Conservation (phyloP, 2,888 invertebrate genomes). For the Elgonia sp. region DNA sequence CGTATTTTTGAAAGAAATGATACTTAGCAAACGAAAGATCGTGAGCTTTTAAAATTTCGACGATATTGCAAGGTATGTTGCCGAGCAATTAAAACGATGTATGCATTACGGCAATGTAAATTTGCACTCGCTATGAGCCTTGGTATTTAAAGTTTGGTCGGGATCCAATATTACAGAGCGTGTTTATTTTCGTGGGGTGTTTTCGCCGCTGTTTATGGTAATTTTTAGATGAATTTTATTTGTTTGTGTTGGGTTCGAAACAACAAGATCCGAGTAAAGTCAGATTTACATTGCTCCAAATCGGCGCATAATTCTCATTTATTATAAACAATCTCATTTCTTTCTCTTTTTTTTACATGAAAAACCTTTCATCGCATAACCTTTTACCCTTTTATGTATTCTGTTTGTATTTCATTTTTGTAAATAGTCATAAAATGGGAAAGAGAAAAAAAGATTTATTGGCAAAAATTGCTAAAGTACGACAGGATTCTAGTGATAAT, state of each 20-base stretch:
- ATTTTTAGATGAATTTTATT: slow-evolving; percentile 41
- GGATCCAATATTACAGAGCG: slow-evolving; percentile 26
- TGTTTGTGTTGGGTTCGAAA: background rate
- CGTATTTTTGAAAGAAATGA: background rate
- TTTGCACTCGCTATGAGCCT: slow-evolving; percentile 31
- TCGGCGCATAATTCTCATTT: slow-evolving; percentile 1
- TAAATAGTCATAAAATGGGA: background rate
- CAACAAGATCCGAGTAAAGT: slow-evolving; percentile 16
- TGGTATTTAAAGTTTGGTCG: slow-evolving; percentile 46
- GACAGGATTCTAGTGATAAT: slow-evolving; percentile 32
- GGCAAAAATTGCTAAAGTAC: background rate
- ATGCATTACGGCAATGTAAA: slow-evolving; percentile 40
- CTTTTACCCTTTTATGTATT: background rate
- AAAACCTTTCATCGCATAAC: too few relatives aligned
- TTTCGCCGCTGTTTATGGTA: slow-evolving; percentile 46
- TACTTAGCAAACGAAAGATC: background rate
- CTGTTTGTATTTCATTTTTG: background rate
- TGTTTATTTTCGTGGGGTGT: slow-evolving; percentile 36
- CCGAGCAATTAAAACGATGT: slow-evolving; percentile 32
- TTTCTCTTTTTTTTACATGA: too few relatives aligned
- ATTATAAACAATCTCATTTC: background rate
- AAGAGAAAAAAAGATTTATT: too few relatives aligned
- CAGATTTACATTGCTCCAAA: slow-evolving; percentile 18
- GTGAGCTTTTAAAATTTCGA: slow-evolving; percentile 6
- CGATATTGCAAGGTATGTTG: slow-evolving; percentile 5